Percentiles rank a stretch among this genome's conserved stretches.
Evolutionary conservation across 2,797 vertebrate species (phyloP).

Genomic region (Gallinago nigripennis): DNA sequence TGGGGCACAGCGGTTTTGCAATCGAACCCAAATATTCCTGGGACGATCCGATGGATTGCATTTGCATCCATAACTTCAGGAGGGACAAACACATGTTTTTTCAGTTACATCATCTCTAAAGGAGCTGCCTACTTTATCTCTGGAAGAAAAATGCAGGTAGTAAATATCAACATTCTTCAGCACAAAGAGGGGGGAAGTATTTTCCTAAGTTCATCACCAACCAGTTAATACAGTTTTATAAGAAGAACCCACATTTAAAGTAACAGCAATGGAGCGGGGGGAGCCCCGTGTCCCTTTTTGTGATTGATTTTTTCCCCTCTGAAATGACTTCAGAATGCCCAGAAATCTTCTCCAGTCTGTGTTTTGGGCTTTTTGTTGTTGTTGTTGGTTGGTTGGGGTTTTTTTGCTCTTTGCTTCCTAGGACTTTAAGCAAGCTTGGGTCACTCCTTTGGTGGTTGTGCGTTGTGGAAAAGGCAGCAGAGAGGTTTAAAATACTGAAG

Average conservation of each 20-base stretch:
- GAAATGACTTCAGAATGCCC: background rate
- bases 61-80: background rate
- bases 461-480: background rate
- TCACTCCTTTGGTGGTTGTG: background rate
- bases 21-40: background rate
- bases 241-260: background rate
- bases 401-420: background rate
- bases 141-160: background rate
- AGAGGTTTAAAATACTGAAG: background rate
- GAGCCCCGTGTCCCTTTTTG: background rate
- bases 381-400: background rate
- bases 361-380: background rate
- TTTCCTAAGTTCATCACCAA: background rate
- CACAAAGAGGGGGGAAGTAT: background rate
- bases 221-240: background rate
- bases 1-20: background rate
- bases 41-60: background rate
- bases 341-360: background rate
- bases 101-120: background rate
- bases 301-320: background rate
- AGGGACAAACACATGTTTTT: background rate
- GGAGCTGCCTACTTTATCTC: background rate
- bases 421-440: background rate
- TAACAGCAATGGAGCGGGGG: background rate
- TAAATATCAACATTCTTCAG: background rate